Percentiles rank a stretch among this genome's conserved stretches.
Evolutionary conservation across 2,888 invertebrate genomes (phyloP).

Genomic region (Quadriops clusia): DNA sequence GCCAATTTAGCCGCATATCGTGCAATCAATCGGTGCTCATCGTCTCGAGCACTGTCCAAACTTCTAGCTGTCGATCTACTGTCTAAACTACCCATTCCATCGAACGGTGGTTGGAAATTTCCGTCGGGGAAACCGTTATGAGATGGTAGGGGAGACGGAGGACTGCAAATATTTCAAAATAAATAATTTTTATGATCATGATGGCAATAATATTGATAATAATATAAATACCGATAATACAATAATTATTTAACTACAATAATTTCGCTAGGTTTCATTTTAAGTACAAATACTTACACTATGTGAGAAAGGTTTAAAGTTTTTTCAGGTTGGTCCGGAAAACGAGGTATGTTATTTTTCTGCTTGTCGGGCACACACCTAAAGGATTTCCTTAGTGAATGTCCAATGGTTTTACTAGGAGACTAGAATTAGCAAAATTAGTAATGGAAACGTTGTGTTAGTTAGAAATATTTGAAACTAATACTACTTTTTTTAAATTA

Average conservation of each 20-base stretch:
- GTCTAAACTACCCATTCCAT: conserved; percentile 61
- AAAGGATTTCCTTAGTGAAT: conserved; percentile 91
- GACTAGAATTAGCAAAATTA: conserved; percentile 46
- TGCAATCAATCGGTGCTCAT: conserved; percentile 93
- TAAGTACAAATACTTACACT: conserved; percentile 83
- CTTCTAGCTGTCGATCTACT: conserved; percentile 51
- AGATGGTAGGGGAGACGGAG: conserved; percentile 84
- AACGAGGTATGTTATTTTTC: conserved; percentile 68
- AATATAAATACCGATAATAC: too few relatives aligned
- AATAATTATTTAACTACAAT: too few relatives aligned
- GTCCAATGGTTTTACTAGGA: conserved; percentile 92
- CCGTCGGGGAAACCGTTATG: conserved; percentile 87
- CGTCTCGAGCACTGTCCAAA: conserved; percentile 50
- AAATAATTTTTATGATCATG: not conserved
- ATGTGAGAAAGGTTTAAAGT: conserved; percentile 92
- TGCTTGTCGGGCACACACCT: conserved; percentile 91
- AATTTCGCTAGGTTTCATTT: too few relatives aligned
- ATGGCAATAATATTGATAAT: conserved; percentile 4
- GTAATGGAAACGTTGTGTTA: too few relatives aligned
- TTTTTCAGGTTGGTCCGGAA: conserved; percentile 89
- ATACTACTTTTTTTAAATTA: too few relatives aligned
- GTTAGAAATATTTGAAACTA: too few relatives aligned
- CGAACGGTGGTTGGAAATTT: conserved; percentile 50
- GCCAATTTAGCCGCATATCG: conserved; percentile 92
- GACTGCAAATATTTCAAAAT: conserved; percentile 41